Conservation (phyloP, 2,888 invertebrate species). For the Didymodactylos carnosus region DNA sequence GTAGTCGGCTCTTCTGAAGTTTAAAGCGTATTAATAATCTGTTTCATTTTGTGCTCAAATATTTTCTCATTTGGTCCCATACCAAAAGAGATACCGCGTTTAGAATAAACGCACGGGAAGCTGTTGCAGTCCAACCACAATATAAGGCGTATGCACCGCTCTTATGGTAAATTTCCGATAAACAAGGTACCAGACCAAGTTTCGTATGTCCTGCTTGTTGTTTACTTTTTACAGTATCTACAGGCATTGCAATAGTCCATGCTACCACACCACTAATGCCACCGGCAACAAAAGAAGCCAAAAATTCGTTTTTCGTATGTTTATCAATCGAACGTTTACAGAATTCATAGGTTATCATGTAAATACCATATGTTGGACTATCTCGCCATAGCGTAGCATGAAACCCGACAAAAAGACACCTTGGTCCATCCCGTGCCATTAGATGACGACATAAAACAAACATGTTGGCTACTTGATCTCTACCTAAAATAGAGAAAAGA, state of each 20-base stretch:
- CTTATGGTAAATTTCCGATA: background rate
- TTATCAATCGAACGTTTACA: background rate
- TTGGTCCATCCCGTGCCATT: background rate
- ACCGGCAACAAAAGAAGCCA: background rate
- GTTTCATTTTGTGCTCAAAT: too few relatives aligned
- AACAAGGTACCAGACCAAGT: background rate
- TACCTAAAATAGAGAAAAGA: background rate
- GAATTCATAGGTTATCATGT: background rate
- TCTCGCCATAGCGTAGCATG: background rate
- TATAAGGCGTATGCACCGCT: background rate
- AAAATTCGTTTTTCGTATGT: background rate
- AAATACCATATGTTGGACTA: background rate
- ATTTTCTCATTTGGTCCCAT: too few relatives aligned
- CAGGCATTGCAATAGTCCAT: background rate
- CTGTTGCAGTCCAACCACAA: background rate
- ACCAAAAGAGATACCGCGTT: background rate
- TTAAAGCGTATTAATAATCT: too few relatives aligned
- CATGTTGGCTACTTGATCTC: background rate
- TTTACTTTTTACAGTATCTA: background rate
- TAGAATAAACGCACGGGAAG: background rate
- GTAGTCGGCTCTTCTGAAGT: too few relatives aligned
- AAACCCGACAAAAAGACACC: background rate
- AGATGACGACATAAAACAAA: background rate
- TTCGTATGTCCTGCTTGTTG: background rate
- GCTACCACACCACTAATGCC: background rate